Conservation (phyloP, 2,888 invertebrate genomes). For the Drosophila buzzatii region DNA sequence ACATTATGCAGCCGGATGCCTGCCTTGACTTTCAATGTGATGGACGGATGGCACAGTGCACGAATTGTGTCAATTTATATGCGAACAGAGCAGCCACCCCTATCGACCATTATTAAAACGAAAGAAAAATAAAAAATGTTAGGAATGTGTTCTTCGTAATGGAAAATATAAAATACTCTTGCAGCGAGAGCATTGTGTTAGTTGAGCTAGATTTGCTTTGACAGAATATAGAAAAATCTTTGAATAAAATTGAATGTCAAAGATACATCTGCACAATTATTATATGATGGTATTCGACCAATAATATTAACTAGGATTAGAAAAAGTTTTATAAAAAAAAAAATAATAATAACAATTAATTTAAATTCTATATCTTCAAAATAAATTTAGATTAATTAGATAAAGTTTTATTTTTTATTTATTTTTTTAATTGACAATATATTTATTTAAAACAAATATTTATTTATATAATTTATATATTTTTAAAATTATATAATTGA, state of each 20-base stretch:
- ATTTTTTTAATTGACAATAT: no score
- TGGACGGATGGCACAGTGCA: slow-evolving; percentile 41
- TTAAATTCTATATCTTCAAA: no score
- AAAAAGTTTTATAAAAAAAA: no score
- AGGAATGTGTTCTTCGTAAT: not conserved
- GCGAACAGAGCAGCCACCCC: slow-evolving; percentile 25
- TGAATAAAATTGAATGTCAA: fast-evolving
- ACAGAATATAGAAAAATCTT: not conserved
- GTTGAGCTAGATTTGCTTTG: not conserved
- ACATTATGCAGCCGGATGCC: slow-evolving; percentile 26
- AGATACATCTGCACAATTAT: not conserved
- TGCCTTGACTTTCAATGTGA: slow-evolving; percentile 58
- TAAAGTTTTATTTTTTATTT: no score
- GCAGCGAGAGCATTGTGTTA: not conserved
- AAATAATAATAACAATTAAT: no score
- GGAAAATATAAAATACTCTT: slow-evolving; percentile 7
- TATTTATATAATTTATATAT: no score
- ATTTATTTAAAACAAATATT: no score
- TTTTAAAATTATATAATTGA: no score
- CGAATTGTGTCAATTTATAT: slow-evolving; percentile 71
- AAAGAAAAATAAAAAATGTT: not conserved
- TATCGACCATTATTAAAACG: slow-evolving; percentile 25
- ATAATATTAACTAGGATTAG: no score
- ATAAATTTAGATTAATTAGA: no score
- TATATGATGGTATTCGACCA: not conserved